A percentile compares a stretch with the other conserved stretches of the same genome.
phyloP scores from a whole-genome alignment of 2,113 vertebrate genomes.

The Lophura nycthemera region DNA sequence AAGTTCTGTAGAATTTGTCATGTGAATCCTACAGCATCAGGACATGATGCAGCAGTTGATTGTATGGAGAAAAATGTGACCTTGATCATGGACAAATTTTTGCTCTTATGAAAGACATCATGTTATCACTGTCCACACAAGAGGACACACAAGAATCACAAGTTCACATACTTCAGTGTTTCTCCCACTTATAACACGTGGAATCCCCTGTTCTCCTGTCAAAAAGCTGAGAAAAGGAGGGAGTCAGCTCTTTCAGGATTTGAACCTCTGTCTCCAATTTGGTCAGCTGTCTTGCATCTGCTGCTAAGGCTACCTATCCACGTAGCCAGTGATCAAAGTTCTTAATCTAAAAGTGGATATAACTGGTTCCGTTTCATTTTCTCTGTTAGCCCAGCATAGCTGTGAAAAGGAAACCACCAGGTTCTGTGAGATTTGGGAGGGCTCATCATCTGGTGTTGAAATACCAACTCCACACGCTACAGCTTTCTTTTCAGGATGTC shows the following conservation, averaged over 20 bases:
- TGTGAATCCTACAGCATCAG: not conserved
- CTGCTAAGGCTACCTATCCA: not conserved
- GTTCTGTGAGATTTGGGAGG: slow-evolving; percentile 44
- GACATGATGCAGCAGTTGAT: not conserved
- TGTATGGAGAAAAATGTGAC: not conserved
- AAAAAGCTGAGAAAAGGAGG: not conserved
- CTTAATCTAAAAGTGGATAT: not conserved
- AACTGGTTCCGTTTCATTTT: not conserved
- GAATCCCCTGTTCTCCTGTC: not conserved
- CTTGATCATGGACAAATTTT: not conserved
- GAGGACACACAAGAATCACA: not conserved
- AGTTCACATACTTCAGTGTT: not conserved
- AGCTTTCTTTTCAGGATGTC: slow-evolving; percentile 80
- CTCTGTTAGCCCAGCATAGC: not conserved
- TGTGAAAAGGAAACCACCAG: slow-evolving; percentile 42
- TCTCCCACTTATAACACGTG: not conserved
- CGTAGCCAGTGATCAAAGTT: not conserved
- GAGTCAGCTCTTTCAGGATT: not conserved
- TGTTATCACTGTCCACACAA: not conserved
- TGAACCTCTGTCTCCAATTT: not conserved
- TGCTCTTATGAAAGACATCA: accelerated
- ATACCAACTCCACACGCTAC: slow-evolving; percentile 65
- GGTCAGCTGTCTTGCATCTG: not conserved
- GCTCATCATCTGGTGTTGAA: slow-evolving; percentile 68
- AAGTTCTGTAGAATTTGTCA: not conserved